These are phyloP conservation scores for Acronicta alni DNA, from an alignment of 2,888 invertebrate genomes.

Conservation along the genomic window DNA sequence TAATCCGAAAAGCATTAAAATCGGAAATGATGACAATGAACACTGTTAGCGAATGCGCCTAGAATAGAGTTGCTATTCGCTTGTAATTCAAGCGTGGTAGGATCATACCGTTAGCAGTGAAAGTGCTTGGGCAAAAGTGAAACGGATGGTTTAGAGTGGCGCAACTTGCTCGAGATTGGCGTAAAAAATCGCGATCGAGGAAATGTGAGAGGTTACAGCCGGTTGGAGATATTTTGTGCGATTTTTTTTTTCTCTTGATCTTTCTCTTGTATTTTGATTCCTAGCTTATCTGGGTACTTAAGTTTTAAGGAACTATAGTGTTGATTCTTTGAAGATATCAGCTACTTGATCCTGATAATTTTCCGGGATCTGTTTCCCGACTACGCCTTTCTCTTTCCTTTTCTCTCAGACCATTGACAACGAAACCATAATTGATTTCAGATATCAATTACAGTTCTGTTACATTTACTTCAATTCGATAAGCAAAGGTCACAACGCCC, in stretches of 20 bases:
- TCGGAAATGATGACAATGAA: constrained; percentile 42
- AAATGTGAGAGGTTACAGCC: constrained; percentile 73
- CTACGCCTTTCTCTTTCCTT: neutral
- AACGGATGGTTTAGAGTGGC: constrained; percentile 81
- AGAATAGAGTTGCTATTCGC: constrained; percentile 64
- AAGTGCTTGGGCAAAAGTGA: constrained; percentile 86
- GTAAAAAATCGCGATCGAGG: constrained; percentile 77
- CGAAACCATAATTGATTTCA: neutral
- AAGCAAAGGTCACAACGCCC: constrained; percentile 1
- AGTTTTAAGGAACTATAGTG: neutral
- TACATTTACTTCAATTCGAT: neutral
- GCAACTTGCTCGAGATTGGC: constrained; percentile 77
- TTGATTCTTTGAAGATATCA: neutral
- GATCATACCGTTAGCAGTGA: constrained; percentile 84
- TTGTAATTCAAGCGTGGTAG: constrained; percentile 59
- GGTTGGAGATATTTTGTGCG: constrained; percentile 45
- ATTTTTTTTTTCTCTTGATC: constrained; percentile 34
- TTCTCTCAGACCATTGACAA: neutral
- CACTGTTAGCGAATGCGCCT: constrained; percentile 37
- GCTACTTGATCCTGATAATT: neutral
- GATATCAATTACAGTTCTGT: neutral
- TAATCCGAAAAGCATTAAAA: constrained; percentile 37
- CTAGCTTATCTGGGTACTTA: constrained; percentile 9
- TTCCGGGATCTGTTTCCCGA: neutral
- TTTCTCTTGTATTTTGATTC: constrained; percentile 16